Evolutionary conservation across 2,797 vertebrate genomes (phyloP), one percentile per base, ranked within the genome.

Genomic region (Phataginus tricuspis): DNA sequence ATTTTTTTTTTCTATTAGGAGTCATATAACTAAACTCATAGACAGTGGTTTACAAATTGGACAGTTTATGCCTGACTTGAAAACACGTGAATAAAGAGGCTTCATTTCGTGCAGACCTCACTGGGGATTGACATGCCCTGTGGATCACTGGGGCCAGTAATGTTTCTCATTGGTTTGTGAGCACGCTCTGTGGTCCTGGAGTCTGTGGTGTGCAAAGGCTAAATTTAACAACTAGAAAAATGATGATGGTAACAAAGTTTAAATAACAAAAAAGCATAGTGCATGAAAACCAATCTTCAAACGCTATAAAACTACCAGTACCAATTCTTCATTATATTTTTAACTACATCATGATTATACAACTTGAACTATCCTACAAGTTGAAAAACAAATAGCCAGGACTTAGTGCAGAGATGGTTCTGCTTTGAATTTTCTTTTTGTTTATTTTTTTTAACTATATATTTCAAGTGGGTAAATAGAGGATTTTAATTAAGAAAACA

Each of bases 221-320:
- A 96, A 97, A 91, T 61, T 94, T 89, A 97, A 93, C 57, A 91
- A 83, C 94, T 95, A 97, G 96, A 95, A 94, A 97, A 97, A 97
- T 88, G 96, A 97, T 94, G 96, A 94, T 53, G 90, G 84, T 92
- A 71, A 84, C 86, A 95, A 92, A 95, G 86, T 93, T 96, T 97
- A 96, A 96, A 97, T 94, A 97, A 97, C 95, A 93, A 72, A 96
- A 97, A 97, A 92, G 45, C 57, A 0, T 79, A 77, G 53, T 93
- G 94, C 61, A 49, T 97, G 86, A 92, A 97, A 97, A 94, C 68
- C 95, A 77, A 90, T 96, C 86, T 97, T 95, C 61, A 71, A 95
- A 87, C 29, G 74, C 96, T 89, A 57, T 93, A 96, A 95, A 95
- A 85, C 39, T 14, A 75, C 93, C 80, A 31, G 27, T 34, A 27